Evolutionary conservation across 2,797 vertebrate genomes (phyloP), one percentile per base, ranked within the genome.

Genomic region (Paguma larvata): DNA sequence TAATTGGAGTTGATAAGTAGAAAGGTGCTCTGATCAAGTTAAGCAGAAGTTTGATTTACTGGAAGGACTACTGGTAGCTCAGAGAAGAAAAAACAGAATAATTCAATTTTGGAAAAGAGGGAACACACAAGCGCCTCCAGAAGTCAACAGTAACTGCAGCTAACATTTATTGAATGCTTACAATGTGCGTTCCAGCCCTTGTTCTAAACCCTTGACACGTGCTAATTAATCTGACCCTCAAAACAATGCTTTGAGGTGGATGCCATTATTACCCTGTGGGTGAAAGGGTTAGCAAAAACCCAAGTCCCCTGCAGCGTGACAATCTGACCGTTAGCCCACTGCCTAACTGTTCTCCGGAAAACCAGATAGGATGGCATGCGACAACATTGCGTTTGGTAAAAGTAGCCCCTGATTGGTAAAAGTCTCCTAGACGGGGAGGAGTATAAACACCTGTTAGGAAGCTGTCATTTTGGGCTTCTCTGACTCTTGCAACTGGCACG

Each of bases 51-150:
- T 87, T 27, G 70, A 12, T 67, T 84, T 93, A 80, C 4, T 94
- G 41, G 59, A 89, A 88, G 86, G n/a, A 92, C 91, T 84, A 93
- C 3, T 91, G 80, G 70, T 67, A 46, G 51, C 25, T 79, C 70
- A 91, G 73, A 91, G 65, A 94, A 90, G 85, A 73, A 94, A 96
- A 62, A 85, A 59, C 38, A 3, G 65, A 67, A 75, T 91, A 56
- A 73, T 84, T 30, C 46, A n/a, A 48, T 73, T 41, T 88, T 91
- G 2, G 32, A 80, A 70, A 79, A 41, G 32, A 73, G 44, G 78
- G 51, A 96, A 94, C 41, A 78, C 7, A 9, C 4, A 85, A 86
- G 30, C 34, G 70, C 30, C 25, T 84, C 25, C 19, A 80, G 62
- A 91, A 97, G 84, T 65, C 18, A 38, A n/a, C 3, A 89, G 1